phyloP scores from a whole-genome alignment of 2,797 vertebrate species.

The Telmatherina bonti region DNA sequence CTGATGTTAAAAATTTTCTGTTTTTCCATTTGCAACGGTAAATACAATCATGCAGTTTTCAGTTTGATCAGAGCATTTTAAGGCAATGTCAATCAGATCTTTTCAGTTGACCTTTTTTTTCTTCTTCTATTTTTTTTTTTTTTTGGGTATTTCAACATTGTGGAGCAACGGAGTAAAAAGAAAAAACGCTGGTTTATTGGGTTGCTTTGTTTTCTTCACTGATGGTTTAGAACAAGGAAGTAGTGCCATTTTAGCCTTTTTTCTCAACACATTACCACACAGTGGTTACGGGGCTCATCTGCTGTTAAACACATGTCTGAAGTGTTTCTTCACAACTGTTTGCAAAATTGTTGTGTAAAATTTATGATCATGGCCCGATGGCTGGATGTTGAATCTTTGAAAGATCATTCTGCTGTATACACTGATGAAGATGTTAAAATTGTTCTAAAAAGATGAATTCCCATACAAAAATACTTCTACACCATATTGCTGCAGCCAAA shows the following conservation, averaged over 20 bases:
- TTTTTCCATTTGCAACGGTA: background rate
- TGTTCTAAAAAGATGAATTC: background rate
- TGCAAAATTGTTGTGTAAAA: background rate
- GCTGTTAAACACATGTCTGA: background rate
- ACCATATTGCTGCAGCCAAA: background rate
- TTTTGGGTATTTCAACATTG: constrained; percentile 36
- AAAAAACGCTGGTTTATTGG: background rate
- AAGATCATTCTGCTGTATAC: background rate
- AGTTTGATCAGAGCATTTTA: background rate
- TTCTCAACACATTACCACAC: constrained; percentile 7
- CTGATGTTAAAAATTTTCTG: background rate
- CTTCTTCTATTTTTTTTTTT: background rate
- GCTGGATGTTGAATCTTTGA: background rate
- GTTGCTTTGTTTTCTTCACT: constrained; percentile 3
- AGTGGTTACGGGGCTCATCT: background rate
- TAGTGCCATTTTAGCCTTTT: background rate
- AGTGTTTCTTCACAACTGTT: background rate
- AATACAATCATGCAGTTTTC: background rate
- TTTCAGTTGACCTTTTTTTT: background rate
- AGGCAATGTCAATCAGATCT: constrained; percentile 20
- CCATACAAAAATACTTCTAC: background rate
- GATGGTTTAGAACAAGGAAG: constrained; percentile 40
- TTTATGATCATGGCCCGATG: background rate
- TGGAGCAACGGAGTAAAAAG: constrained; percentile 15
- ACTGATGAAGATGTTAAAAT: background rate